phyloP scores from a whole-genome alignment of 2,888 invertebrate genomes.

The Xanthorhoe spadicearia region DNA sequence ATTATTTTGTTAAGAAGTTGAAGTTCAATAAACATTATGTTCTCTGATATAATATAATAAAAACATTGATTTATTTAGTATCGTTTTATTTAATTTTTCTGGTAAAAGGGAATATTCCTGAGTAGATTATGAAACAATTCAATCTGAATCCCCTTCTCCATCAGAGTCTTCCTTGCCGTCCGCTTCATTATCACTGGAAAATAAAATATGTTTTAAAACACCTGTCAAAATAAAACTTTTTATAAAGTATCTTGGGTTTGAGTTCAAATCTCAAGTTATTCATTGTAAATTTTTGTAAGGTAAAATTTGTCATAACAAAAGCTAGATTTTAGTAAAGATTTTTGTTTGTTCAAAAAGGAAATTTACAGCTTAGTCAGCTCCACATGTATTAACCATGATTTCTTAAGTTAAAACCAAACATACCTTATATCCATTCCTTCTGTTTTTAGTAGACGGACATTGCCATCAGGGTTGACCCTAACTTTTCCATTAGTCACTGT shows the following conservation, averaged over 20 bases:
- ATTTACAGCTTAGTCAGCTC: too few relatives aligned
- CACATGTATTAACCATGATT: too few relatives aligned
- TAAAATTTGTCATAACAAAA: too few relatives aligned
- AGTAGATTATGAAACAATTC: not conserved
- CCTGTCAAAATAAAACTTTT: too few relatives aligned
- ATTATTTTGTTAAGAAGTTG: constrained; percentile 17
- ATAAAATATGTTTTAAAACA: not conserved
- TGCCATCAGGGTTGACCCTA: constrained; percentile 85
- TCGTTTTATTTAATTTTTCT: constrained; percentile 30
- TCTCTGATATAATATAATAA: constrained; percentile 32
- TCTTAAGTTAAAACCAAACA: constrained; percentile 10
- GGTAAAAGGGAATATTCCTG: not conserved
- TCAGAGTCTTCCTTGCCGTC: constrained; percentile 36
- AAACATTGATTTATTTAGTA: constrained; percentile 18
- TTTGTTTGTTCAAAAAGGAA: too few relatives aligned
- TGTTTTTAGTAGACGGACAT: constrained; percentile 68
- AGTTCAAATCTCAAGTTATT: too few relatives aligned
- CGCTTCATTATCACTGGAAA: constrained; percentile 45
- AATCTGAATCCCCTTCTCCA: constrained; percentile 32
- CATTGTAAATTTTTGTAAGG: too few relatives aligned
- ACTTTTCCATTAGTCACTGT: constrained; percentile 82
- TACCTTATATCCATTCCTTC: constrained; percentile 39
- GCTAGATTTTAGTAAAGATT: too few relatives aligned
- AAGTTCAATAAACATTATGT: constrained; percentile 27
- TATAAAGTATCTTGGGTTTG: too few relatives aligned